Percentiles rank a stretch among this genome's conserved stretches.
Conservation (phyloP, 2,797 vertebrate species). For the Oreonectes daqikongensis region DNA sequence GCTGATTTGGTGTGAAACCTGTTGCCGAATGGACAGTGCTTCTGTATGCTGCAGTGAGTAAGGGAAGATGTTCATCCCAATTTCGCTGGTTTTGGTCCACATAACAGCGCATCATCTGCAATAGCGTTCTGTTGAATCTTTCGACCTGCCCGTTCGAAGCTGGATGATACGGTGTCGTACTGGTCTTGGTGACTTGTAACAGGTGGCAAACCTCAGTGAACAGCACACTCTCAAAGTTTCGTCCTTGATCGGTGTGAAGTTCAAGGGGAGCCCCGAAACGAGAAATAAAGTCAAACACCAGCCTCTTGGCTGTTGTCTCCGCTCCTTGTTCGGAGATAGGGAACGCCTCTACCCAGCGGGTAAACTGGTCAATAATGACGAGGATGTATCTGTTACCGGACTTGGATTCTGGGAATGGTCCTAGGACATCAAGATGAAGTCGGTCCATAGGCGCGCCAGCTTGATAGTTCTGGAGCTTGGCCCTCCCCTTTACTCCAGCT, state of each 20-base stretch:
- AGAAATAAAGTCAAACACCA: conserved; percentile 48
- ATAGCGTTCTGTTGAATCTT: conserved; percentile 31
- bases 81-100: conserved; percentile 25
- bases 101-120: conserved; percentile 37
- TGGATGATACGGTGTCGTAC: conserved; percentile 46
- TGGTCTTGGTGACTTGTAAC: conserved; percentile 38
- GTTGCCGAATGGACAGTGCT: conserved; percentile 1
- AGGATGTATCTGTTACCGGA: conserved; percentile 47
- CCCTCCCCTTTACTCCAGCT: background rate
- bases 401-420: conserved; percentile 34
- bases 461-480: conserved; percentile 47
- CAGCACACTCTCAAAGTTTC: conserved; percentile 44
- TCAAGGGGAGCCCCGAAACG: conserved; percentile 24
- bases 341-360: conserved; percentile 27
- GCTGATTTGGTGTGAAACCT: conserved; percentile 9
- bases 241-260: conserved; percentile 39
- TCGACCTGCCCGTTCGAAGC: conserved; percentile 45
- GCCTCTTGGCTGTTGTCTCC: conserved; percentile 40
- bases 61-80: background rate
- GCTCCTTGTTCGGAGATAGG: conserved; percentile 42
- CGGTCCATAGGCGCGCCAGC: conserved; percentile 36
- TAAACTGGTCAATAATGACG: conserved; percentile 15
- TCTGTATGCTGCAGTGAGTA: background rate
- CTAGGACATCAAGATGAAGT: conserved; percentile 43
- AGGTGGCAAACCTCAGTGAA: conserved; percentile 32